These are phyloP conservation scores for Apodemus agrarius DNA, from an alignment of 2,797 vertebrate species.

Conservation along the genomic window DNA sequence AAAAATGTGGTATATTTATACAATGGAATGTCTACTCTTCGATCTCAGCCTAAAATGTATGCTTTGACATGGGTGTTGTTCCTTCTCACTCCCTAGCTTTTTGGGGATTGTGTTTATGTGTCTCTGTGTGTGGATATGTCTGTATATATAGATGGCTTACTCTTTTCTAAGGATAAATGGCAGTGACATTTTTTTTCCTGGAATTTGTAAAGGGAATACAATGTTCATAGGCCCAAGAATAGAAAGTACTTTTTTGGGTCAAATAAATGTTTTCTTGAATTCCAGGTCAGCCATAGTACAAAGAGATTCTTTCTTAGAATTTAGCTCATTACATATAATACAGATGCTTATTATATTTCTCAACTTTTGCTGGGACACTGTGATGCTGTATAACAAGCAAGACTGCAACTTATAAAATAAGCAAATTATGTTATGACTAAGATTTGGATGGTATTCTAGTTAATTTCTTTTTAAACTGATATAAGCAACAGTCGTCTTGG, in stretches of 20 bases:
- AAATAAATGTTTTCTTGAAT: conserved; percentile 32
- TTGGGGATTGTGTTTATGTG: background rate
- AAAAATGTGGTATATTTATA: too few relatives aligned
- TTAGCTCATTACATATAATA: background rate
- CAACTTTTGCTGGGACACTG: background rate
- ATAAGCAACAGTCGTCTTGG: background rate
- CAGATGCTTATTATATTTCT: background rate
- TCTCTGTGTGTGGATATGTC: background rate
- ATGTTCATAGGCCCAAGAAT: background rate
- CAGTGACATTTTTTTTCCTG: background rate
- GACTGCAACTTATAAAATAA: background rate
- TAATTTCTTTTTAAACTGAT: background rate
- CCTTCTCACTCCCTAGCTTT: background rate
- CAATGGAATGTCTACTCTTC: too few relatives aligned
- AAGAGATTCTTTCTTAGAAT: background rate
- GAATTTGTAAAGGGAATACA: conserved; percentile 10
- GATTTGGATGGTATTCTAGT: background rate
- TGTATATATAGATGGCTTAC: background rate
- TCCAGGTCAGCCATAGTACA: background rate
- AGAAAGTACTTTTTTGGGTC: background rate
- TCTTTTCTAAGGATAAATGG: background rate
- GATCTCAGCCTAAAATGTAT: background rate
- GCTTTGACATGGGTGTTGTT: background rate
- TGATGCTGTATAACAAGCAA: background rate
- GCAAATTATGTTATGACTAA: background rate